phyloP scores from a whole-genome alignment of 2,797 vertebrate species.

The Perodicticus potto region DNA sequence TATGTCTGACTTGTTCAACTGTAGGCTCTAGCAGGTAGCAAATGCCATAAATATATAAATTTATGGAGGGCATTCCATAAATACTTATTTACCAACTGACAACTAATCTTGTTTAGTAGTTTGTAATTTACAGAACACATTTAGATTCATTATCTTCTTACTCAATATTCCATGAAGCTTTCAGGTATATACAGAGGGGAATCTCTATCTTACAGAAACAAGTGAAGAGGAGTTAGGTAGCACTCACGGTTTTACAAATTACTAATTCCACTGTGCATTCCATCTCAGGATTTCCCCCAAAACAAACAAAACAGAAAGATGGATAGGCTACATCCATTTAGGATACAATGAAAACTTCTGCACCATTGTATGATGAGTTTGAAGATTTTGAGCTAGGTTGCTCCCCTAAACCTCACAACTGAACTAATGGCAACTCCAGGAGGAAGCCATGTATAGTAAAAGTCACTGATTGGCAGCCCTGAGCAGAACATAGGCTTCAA shows the following conservation, averaged over 20 bases:
- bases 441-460: not conserved
- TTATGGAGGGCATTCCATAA: not conserved
- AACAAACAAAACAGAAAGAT: not conserved
- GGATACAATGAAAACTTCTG: not conserved
- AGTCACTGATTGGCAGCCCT: not conserved
- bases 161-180: not conserved
- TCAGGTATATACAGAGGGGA: not conserved
- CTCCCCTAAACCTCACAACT: not conserved
- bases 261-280: not conserved
- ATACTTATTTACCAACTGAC: not conserved
- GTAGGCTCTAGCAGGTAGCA: not conserved
- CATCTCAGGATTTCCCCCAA: not conserved
- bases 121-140: not conserved
- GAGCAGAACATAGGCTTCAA: not conserved
- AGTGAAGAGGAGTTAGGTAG: not conserved
- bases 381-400: not conserved
- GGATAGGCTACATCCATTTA: not conserved
- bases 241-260: not conserved
- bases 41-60: too few species aligned
- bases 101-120: slow-evolving; percentile 25
- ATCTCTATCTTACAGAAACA: not conserved
- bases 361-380: not conserved
- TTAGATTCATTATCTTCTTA: not conserved
- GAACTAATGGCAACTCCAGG: not conserved
- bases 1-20: not conserved